These are phyloP conservation scores for Crocallis elinguaria DNA, from an alignment of 2,888 invertebrate genomes.

Conservation along the genomic window DNA sequence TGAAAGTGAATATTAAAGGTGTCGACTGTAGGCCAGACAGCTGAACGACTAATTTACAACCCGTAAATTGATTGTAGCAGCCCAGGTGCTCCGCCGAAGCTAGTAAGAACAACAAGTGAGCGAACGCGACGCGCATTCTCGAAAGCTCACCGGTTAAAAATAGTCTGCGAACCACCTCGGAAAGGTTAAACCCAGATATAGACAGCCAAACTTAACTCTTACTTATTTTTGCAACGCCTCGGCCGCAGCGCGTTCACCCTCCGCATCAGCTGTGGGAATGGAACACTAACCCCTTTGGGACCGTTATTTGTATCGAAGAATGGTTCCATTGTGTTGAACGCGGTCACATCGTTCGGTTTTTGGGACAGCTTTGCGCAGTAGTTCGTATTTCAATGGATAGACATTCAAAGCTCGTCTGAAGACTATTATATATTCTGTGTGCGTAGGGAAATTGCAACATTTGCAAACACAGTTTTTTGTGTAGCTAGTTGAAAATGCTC, in stretches of 20 bases:
- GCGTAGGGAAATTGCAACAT: no score
- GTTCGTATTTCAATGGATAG: neutral
- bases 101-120: conserved; percentile 31
- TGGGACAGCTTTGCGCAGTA: neutral
- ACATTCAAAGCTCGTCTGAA: neutral
- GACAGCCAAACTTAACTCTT: conserved; percentile 75
- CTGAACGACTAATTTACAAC: conserved; percentile 42
- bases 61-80: conserved; percentile 32
- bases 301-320: conserved; percentile 5
- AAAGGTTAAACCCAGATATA: conserved; percentile 78
- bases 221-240: conserved; percentile 68
- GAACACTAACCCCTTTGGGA: conserved; percentile 18
- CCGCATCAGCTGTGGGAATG: conserved; percentile 12
- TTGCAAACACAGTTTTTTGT: no score
- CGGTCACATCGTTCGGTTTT: neutral
- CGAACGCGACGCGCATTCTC: conserved; percentile 53
- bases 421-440: no score
- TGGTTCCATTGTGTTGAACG: conserved; percentile 1
- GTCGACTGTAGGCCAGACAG: conserved; percentile 12
- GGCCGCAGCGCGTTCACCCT: conserved; percentile 47
- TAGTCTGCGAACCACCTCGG: conserved; percentile 65
- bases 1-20: conserved; percentile 19
- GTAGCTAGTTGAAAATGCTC: no score
- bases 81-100: conserved; percentile 32
- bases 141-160: conserved; percentile 61